Evolutionary conservation across 2,888 invertebrate species (phyloP).

Genomic region (Pasiphila rectangulata): DNA sequence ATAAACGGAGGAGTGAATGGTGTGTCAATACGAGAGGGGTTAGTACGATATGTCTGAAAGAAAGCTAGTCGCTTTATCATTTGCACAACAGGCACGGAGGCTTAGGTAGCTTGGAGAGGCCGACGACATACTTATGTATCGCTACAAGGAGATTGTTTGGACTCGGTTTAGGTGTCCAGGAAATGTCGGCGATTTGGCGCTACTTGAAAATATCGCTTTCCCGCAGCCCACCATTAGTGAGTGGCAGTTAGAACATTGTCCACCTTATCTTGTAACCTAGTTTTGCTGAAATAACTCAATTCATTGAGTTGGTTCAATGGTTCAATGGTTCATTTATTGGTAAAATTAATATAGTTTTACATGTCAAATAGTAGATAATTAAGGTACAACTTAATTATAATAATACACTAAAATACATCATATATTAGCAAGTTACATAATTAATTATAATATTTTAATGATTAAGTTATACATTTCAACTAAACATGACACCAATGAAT

Average conservation of each 20-base stretch:
- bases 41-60: slow-evolving; percentile 47
- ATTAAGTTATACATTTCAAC: too few species aligned
- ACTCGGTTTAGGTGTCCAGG: slow-evolving; percentile 45
- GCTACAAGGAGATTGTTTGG: slow-evolving; percentile 49
- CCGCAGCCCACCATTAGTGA: slow-evolving; percentile 45
- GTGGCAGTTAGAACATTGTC: slow-evolving; percentile 42
- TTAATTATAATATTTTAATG: too few species aligned
- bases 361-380: too few species aligned
- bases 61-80: slow-evolving; percentile 69
- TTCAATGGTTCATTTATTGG: too few species aligned
- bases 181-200: slow-evolving; percentile 53
- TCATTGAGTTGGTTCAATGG: too few species aligned
- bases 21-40: slow-evolving; percentile 40
- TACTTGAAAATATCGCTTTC: slow-evolving; percentile 55
- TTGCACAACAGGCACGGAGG: slow-evolving; percentile 62
- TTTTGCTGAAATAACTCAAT: slow-evolving; percentile 27
- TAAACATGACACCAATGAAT: too few species aligned
- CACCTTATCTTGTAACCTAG: slow-evolving; percentile 44
- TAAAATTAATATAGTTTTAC: too few species aligned
- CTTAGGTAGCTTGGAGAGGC: slow-evolving; percentile 57
- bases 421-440: too few species aligned
- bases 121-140: slow-evolving; percentile 49
- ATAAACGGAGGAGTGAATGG: slow-evolving; percentile 39
- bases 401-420: too few species aligned
- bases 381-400: too few species aligned